Percentiles rank a stretch among this genome's conserved stretches.
Conservation (phyloP, 2,113 vertebrate species). For the Anarhynchus alexandrinus region DNA sequence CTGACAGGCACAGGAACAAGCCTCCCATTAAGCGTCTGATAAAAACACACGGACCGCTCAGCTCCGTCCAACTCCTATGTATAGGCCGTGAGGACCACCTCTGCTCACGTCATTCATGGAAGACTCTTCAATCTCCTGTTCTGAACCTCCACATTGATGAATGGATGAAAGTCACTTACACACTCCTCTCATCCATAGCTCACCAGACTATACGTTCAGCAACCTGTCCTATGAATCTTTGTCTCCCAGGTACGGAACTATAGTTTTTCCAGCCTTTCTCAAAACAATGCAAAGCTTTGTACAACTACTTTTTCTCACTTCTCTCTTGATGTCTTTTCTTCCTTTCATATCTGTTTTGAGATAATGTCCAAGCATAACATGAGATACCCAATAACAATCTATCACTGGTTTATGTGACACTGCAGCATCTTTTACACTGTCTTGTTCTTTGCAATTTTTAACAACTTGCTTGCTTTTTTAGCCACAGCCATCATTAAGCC, state of each 20-base stretch:
- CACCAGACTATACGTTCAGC: background rate
- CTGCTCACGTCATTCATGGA: background rate
- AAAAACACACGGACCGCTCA: background rate
- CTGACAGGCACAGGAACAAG: background rate
- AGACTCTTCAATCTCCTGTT: background rate
- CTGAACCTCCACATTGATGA: background rate
- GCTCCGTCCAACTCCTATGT: background rate
- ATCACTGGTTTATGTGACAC: background rate
- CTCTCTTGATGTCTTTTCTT: background rate
- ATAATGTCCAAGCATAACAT: background rate
- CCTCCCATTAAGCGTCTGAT: background rate
- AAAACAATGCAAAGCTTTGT: background rate
- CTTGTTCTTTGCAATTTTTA: background rate
- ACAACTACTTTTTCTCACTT: background rate
- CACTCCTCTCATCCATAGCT: background rate
- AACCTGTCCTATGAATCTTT: background rate
- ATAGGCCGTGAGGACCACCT: rapidly evolving
- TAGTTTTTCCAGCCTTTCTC: background rate
- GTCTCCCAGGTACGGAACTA: background rate
- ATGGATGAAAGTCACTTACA: background rate
- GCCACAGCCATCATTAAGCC: background rate
- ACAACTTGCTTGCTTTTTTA: background rate
- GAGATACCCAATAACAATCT: background rate
- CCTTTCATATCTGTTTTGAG: background rate
- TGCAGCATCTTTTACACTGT: background rate